These are phyloP conservation scores for Lethenteron camtschaticum DNA, from an alignment of 2,113 vertebrate genomes.

Conservation along the genomic window DNA sequence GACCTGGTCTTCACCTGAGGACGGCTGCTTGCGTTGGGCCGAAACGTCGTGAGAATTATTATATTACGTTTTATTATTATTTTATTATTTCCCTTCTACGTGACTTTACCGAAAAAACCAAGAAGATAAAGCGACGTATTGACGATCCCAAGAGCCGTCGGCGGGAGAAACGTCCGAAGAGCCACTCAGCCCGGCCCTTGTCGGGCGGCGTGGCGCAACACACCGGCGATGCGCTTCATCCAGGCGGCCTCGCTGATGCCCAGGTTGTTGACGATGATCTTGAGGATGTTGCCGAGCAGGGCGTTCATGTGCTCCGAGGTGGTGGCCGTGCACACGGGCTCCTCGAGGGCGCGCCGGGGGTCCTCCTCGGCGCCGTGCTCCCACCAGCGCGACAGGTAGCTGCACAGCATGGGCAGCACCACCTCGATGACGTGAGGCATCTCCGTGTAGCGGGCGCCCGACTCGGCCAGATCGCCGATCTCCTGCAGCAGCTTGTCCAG, in stretches of 20 bases:
- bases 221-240: conserved; percentile 90
- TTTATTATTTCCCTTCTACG: too few relatives aligned
- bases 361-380: conserved; percentile 60
- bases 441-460: conserved; percentile 68
- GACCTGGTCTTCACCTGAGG: too few relatives aligned
- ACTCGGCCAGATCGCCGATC: conserved; percentile 68
- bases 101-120: too few relatives aligned
- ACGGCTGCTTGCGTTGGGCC: too few relatives aligned
- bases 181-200: too few relatives aligned
- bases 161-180: too few relatives aligned
- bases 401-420: conserved; percentile 70
- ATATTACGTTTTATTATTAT: too few relatives aligned
- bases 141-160: too few relatives aligned
- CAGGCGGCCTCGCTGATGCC: conserved; percentile 81
- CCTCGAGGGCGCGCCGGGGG: conserved; percentile 23
- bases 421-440: conserved; percentile 95
- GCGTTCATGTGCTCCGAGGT: conserved; percentile 80
- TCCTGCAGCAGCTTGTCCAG: conserved; percentile 64
- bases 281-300: conserved; percentile 71
- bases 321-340: conserved; percentile 38
- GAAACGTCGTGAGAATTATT: too few relatives aligned
- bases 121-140: too few relatives aligned
- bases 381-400: conserved; percentile 96
- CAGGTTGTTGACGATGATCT: conserved; percentile 90
- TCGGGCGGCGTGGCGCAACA: neutral